These are phyloP conservation scores for Coregonus sp. DNA, from an alignment of 2,797 vertebrate genomes.

Conservation along the genomic window DNA sequence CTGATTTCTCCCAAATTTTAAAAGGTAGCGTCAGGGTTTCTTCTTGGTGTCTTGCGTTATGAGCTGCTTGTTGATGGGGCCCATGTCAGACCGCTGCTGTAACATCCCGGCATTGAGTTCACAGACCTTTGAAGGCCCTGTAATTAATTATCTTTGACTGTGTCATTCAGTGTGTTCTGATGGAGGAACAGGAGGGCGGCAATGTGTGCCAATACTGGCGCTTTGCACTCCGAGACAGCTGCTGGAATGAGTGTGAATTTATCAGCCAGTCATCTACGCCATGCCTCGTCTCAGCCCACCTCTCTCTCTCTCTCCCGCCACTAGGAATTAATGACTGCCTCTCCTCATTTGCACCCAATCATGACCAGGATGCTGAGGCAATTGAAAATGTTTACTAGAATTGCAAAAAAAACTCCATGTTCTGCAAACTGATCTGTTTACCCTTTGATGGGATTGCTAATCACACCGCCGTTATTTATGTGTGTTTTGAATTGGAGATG, in stretches of 20 bases:
- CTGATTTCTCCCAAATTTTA: conserved; percentile 60
- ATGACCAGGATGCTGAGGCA: conserved; percentile 75
- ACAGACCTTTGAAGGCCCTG: conserved; percentile 60
- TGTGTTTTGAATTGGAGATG: conserved; percentile 78
- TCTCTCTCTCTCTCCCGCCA: conserved; percentile 56
- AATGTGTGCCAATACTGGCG: conserved; percentile 74
- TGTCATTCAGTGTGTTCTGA: conserved; percentile 73
- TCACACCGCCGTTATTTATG: conserved; percentile 77
- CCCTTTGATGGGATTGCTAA: conserved; percentile 78
- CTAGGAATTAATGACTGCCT: conserved; percentile 79
- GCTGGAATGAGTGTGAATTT: conserved; percentile 77
- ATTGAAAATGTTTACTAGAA: conserved; percentile 78
- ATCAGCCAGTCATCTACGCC: conserved; percentile 77
- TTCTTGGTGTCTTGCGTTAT: background rate
- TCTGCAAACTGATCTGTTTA: conserved; percentile 76
- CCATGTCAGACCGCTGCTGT: conserved; percentile 63
- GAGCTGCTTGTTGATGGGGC: conserved; percentile 53
- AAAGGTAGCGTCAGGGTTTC: background rate
- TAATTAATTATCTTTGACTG: conserved; percentile 66
- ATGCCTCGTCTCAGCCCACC: conserved; percentile 54
- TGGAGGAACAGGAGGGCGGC: conserved; percentile 73
- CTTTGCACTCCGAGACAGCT: conserved; percentile 77
- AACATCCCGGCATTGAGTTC: conserved; percentile 55
- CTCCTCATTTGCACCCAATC: conserved; percentile 79
- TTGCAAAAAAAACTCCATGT: conserved; percentile 71